A percentile compares a stretch with the other conserved stretches of the same genome.
Evolutionary conservation across 2,113 vertebrate genomes (phyloP).

Genomic region (Ctenomys sociabilis): DNA sequence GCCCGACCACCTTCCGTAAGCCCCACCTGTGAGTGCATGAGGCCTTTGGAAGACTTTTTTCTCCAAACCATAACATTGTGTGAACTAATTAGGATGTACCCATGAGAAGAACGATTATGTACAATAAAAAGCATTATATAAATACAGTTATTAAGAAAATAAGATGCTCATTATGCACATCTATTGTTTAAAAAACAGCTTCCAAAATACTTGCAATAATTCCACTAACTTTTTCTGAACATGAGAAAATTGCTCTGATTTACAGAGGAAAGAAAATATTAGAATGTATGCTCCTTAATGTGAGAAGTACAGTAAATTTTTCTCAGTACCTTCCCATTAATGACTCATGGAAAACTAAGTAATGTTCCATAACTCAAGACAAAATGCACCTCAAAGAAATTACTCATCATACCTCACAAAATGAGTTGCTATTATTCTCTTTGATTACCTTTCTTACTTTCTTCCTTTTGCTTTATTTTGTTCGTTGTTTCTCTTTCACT

Average conservation of each 20-base stretch:
- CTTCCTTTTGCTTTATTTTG: neutral
- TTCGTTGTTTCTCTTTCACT: neutral
- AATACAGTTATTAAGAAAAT: neutral
- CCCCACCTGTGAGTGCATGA: neutral
- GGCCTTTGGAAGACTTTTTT: neutral
- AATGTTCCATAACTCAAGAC: neutral
- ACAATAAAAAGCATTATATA: neutral
- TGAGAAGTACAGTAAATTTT: neutral
- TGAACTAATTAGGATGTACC: neutral
- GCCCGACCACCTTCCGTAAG: neutral
- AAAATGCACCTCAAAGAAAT: neutral
- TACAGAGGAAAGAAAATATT: conserved; percentile 16
- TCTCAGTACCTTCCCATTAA: neutral
- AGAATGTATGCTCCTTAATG: neutral
- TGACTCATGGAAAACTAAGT: neutral
- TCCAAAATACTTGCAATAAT: neutral
- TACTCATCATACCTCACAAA: neutral
- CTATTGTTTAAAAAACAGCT: neutral
- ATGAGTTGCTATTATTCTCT: neutral
- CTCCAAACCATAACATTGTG: neutral
- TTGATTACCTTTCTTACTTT: neutral
- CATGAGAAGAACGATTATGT: neutral
- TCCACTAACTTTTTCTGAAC: neutral
- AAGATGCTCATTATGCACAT: neutral
- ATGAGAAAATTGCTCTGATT: neutral